Conservation (phyloP, 2,888 invertebrate species). For the Cantharis rufa region DNA sequence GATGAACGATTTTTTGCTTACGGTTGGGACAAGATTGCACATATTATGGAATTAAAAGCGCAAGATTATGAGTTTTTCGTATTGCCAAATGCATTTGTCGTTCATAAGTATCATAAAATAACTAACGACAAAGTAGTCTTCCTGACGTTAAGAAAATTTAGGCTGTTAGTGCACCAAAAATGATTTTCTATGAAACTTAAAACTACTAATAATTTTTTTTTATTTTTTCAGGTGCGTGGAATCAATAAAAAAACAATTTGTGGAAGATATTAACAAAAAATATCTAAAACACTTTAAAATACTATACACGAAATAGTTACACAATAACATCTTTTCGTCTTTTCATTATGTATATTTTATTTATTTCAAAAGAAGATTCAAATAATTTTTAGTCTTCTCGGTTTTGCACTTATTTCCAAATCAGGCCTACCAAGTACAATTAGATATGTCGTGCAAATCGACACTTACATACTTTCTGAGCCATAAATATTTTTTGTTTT, state of each 20-base stretch:
- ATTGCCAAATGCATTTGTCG: constrained; percentile 82
- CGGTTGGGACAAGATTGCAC: constrained; percentile 94
- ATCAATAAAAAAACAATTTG: not conserved
- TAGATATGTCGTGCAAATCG: too few species aligned
- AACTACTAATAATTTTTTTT: not conserved
- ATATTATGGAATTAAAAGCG: constrained; percentile 81
- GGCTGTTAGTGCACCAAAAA: not conserved
- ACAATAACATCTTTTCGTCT: too few species aligned
- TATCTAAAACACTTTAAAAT: not conserved
- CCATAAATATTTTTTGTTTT: too few species aligned
- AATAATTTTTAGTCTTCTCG: too few species aligned
- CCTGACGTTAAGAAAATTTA: not conserved
- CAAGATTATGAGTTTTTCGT: constrained; percentile 70
- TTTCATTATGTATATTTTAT: too few species aligned
- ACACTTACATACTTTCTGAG: too few species aligned
- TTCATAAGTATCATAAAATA: constrained; percentile 86
- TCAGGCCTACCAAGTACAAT: too few species aligned
- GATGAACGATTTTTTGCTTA: constrained; percentile 91
- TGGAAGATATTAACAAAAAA: not conserved
- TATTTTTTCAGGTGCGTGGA: not conserved
- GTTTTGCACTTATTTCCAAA: too few species aligned
- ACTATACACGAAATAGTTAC: too few species aligned
- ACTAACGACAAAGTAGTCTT: not conserved
- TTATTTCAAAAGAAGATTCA: too few species aligned
- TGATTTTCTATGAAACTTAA: too few species aligned